Conservation (phyloP, 2,888 invertebrate genomes). For the Poecilobothrus nobilitatus region DNA sequence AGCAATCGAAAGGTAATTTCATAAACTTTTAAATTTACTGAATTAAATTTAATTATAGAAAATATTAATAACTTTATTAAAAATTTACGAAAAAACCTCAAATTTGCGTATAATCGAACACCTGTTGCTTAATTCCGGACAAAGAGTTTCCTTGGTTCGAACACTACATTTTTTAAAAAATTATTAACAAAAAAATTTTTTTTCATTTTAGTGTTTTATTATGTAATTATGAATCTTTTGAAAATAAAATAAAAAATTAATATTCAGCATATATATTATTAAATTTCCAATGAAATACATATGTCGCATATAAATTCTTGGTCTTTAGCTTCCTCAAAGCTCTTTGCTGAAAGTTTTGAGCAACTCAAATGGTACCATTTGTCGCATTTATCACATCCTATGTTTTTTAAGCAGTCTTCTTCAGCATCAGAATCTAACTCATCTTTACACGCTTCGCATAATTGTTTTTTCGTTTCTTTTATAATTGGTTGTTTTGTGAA, state of each 20-base stretch:
- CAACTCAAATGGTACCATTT: conserved; percentile 13
- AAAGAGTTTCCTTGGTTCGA: too few species aligned
- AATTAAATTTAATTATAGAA: neutral
- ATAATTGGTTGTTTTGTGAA: neutral
- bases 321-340: neutral
- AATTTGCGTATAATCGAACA: neutral
- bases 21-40: neutral
- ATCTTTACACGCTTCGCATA: conserved; percentile 7
- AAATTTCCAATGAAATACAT: neutral
- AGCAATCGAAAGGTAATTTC: neutral
- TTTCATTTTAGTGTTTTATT: neutral
- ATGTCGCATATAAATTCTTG: neutral
- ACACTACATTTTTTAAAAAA: too few species aligned
- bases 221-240: too few species aligned
- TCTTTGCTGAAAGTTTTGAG: neutral
- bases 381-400: conserved; percentile 15
- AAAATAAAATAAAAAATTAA: neutral
- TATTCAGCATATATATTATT: too few species aligned
- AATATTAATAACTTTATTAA: neutral
- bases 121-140: neutral
- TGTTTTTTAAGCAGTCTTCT: conserved; percentile 15
- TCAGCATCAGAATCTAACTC: conserved; percentile 13
- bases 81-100: neutral
- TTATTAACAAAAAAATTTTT: neutral
- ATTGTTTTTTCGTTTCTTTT: conserved; percentile 7